Percentiles rank a stretch among this genome's conserved stretches.
These are phyloP conservation scores for Listronotus bonariensis DNA, from an alignment of 1,140 invertebrate genomes.

Conservation along the genomic window DNA sequence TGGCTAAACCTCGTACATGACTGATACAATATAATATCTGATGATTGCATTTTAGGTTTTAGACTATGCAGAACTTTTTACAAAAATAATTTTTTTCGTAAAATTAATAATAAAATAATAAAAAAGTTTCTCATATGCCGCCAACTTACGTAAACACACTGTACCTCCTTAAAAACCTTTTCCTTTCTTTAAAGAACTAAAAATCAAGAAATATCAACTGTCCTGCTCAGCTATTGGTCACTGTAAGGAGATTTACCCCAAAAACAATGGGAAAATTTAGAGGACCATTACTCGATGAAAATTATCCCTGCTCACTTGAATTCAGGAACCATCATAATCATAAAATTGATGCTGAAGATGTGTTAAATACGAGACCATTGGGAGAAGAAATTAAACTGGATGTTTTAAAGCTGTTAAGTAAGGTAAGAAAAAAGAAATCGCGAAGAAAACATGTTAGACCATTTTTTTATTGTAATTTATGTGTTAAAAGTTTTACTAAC, in stretches of 20 bases:
- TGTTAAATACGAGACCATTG: conserved; percentile 5
- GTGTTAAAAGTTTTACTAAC: too few species aligned
- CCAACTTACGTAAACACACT: too few species aligned
- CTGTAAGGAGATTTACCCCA: not conserved
- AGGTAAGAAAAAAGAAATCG: not conserved
- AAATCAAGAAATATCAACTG: conserved; percentile 23
- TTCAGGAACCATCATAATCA: conserved; percentile 23
- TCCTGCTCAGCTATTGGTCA: conserved; percentile 19
- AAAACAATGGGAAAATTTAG: not conserved
- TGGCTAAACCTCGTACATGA: too few species aligned
- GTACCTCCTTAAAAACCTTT: too few species aligned
- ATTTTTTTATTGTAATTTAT: too few species aligned
- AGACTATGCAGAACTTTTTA: too few species aligned
- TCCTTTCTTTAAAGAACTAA: not conserved
- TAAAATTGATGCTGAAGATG: conserved; percentile 6
- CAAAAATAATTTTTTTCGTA: too few species aligned
- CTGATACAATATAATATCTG: too few species aligned
- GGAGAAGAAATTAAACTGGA: conserved; percentile 4
- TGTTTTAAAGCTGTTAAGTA: conserved; percentile 15
- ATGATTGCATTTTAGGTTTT: too few species aligned
- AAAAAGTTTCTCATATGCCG: too few species aligned
- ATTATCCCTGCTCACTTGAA: conserved; percentile 14
- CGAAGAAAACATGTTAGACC: too few species aligned
- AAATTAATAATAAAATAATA: too few species aligned
- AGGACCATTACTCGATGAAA: conserved; percentile 1